Base-by-base conservation (phyloP, 2,113 vertebrate species). In the Struthidea cinerea region DNA sequence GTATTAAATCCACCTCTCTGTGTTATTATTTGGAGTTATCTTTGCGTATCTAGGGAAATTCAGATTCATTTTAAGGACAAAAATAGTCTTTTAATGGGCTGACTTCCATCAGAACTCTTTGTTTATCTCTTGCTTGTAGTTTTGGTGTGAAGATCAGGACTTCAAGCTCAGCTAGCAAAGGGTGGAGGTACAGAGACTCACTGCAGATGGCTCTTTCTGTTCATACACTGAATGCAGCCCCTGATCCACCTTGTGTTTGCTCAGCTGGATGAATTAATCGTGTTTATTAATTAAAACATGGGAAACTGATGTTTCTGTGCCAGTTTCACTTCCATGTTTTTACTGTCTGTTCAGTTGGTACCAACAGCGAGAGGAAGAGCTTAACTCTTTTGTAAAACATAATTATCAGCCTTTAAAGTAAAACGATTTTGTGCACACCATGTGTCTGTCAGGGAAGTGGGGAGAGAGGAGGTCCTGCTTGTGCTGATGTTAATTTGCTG, bases 331-430 rank as follows among this genome's bases (percentile, higher is more conserved):
- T 46, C 19, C 47, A 78, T 12, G 5, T 65, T 67, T 89, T 84
- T 73, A 4, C n/a, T 80, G 13, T 61, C 88, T 81, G 44, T 87
- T 64, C 27, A 42, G 46, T 33, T 47, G 44, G 26, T 56, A 57
- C 21, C 69, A 39, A 32, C 49, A 60, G 50, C 9, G 52, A 57
- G 76, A 56, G 59, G 55, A 82, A 80, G 49, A 77, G 55, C 64
- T 81, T 16, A 24, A 41, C 27, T 93, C 39, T 92, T 80, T 57
- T 59, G 47, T 3, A 52, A 71, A 87, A 35, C 11, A 4, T 53
- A 86, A 93, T 92, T 75, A 93, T n/a, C 90, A 84, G 68, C 79
- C 91, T 70, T 14, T 74, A 89, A 94, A 95, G 63, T 16, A 42
- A 71, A 73, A 22, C 16, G 22, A 55, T 93, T 92, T 64, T 27